Evolutionary conservation across 2,113 vertebrate species (phyloP).

Genomic region (Ceyx margarethae): DNA sequence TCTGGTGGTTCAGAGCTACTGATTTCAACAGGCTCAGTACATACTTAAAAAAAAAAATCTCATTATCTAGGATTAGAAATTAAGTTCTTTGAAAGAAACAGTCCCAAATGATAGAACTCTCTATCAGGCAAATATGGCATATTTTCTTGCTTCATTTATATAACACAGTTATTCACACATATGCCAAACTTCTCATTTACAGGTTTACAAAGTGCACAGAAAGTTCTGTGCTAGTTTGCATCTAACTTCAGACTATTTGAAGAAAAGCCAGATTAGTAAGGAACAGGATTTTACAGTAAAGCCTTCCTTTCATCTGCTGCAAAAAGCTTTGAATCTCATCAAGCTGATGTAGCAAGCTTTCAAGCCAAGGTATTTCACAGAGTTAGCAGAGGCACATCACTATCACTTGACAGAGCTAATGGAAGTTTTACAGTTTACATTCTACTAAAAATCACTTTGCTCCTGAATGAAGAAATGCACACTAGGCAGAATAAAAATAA

Average conservation of each 20-base stretch:
- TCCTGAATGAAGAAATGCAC: not conserved
- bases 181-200: not conserved
- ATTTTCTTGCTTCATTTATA: not conserved
- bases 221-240: not conserved
- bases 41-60: not conserved
- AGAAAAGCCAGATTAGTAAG: not conserved
- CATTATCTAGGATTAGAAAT: not conserved
- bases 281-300: constrained; percentile 28
- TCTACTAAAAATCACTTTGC: constrained; percentile 21
- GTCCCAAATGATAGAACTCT: not conserved
- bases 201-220: not conserved
- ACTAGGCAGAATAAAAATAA: not conserved
- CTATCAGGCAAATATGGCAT: not conserved
- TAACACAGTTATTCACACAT: not conserved
- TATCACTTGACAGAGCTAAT: constrained; percentile 25
- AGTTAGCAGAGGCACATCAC: not conserved
- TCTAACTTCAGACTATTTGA: not conserved
- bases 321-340: constrained; percentile 53
- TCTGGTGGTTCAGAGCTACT: not conserved
- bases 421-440: constrained; percentile 42
- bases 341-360: constrained; percentile 46
- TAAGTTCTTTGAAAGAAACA: not conserved
- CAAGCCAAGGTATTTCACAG: constrained; percentile 7
- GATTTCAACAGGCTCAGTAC: not conserved
- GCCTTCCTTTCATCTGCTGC: constrained; percentile 19